A percentile compares a stretch with the other conserved stretches of the same genome.
Evolutionary conservation across 2,113 vertebrate genomes (phyloP).

Genomic region (Macrotis lagotis): DNA sequence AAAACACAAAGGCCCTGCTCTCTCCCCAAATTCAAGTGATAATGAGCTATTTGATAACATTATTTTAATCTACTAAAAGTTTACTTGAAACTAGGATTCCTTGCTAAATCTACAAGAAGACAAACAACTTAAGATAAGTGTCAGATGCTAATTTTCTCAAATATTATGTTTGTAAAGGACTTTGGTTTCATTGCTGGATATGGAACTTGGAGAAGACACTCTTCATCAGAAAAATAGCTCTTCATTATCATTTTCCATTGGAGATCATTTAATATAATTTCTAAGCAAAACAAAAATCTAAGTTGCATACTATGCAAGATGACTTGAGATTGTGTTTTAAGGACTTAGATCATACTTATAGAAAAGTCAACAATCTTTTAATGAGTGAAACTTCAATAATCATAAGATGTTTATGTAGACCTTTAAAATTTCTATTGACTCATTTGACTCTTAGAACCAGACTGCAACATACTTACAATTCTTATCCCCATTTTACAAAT

Average conservation of each 20-base stretch:
- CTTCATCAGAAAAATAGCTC: neutral
- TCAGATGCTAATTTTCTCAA: slow-evolving; percentile 16
- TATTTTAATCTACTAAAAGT: neutral
- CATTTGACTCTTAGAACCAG: slow-evolving; percentile 34
- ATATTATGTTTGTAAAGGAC: neutral
- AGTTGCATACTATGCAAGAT: neutral
- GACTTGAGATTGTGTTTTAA: neutral
- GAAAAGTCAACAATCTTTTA: neutral
- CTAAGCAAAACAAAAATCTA: slow-evolving; percentile 1
- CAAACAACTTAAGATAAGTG: neutral
- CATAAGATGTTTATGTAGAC: neutral
- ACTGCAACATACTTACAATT: neutral
- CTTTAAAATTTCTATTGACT: neutral
- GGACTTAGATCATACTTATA: neutral
- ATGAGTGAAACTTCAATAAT: neutral
- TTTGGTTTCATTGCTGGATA: neutral
- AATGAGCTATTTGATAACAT: neutral
- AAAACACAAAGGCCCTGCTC: neutral
- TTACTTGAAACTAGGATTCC: neutral
- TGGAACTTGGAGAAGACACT: neutral
- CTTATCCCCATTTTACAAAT: slow-evolving; percentile 8
- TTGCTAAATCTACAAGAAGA: neutral
- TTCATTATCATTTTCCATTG: neutral
- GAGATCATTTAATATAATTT: slow-evolving; percentile 27
- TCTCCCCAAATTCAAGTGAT: neutral